Base-by-base conservation (phyloP, 1,140 invertebrate species). In the Monochamus saltuarius region DNA sequence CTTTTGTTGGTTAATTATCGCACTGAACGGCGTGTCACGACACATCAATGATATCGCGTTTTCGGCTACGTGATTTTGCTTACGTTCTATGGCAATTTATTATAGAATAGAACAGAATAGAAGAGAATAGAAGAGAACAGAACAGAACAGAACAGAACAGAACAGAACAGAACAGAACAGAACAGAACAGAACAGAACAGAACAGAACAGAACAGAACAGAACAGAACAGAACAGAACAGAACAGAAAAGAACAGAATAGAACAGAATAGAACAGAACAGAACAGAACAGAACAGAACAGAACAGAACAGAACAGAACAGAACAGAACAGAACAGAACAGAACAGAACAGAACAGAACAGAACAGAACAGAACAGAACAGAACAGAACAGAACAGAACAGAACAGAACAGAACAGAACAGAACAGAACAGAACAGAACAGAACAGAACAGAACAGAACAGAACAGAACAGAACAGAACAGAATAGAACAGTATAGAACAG, bases 191-290 rank as follows among this genome's bases (percentile, higher is more conserved):
- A 51, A 35, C 8, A 51, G 34, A 35, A 35, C 8, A 51, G 49
- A 29, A 51, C 8, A 17, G 34, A 51, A 51, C 8, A 35, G 49
- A 51, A 35, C 8, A 51, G 11, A 35, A 35, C 8, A 51, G 49
- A 51, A 51, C 8, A 35, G 34, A 35, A 51, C 16, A 51, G 49
- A 51, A 51, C 8, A 35, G 49, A 35, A 35, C 17, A 35, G 34
- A 29, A 35, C 16, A 51, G 49, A 51, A 17, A 51, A 51, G 34
- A 51, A 35, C 8, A 51, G 49, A 51, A 35, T 34, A 51, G 49
- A 35, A 51, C 8, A 35, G 29, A 51, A 51, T 7, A 35, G 34
- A 51, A 38, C 37, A 51, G 49, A 51, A 35, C 8, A 35, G 34
- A 35, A 51, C 11, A 51, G 49, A 51, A 51, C 8, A 35, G 34